phyloP scores from a whole-genome alignment of 92 coral and sea anemone genomes.

The Palythoa caribaeorum region DNA sequence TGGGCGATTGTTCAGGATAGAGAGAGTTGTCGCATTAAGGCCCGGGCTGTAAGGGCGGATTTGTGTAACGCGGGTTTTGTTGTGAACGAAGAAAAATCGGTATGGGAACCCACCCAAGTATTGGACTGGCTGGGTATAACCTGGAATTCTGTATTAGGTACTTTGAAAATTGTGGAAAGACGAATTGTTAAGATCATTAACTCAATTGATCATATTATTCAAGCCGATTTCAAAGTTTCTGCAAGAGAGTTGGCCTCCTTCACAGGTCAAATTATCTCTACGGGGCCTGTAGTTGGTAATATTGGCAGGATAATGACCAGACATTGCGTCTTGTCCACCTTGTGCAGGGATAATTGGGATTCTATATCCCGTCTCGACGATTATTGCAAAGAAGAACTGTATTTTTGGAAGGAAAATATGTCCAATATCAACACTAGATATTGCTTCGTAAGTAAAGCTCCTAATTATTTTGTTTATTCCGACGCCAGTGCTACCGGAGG shows the following conservation, averaged over 20 bases:
- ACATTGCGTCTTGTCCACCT: constrained; percentile 60
- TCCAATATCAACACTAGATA: constrained; percentile 33
- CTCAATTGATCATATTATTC: constrained; percentile 33
- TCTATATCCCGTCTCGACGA: constrained; percentile 41
- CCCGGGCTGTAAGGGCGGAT: constrained; percentile 58
- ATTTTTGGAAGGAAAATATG: constrained; percentile 53
- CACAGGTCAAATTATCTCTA: constrained; percentile 60
- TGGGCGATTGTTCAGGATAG: constrained; percentile 52
- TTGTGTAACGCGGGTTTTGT: constrained; percentile 59
- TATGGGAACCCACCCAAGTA: constrained; percentile 62
- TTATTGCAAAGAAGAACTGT: constrained; percentile 56
- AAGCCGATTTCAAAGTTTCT: constrained; percentile 26
- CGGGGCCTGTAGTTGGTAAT: constrained; percentile 58
- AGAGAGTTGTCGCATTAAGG: constrained; percentile 41
- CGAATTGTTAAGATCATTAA: constrained; percentile 50
- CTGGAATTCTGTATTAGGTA: constrained; percentile 57
- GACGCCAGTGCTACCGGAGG: constrained; percentile 61
- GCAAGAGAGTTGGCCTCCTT: constrained; percentile 60
- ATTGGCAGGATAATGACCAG: constrained; percentile 62
- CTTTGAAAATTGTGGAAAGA: constrained; percentile 42
- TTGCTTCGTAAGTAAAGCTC: constrained; percentile 19
- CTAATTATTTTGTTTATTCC: constrained; percentile 49
- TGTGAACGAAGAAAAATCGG: constrained; percentile 61
- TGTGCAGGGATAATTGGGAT: constrained; percentile 51
- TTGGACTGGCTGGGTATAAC: constrained; percentile 52